Evolutionary conservation across 2,888 invertebrate species (phyloP), one percentile per base, ranked within the genome.

Genomic region (Toxonevra muliebris): DNA sequence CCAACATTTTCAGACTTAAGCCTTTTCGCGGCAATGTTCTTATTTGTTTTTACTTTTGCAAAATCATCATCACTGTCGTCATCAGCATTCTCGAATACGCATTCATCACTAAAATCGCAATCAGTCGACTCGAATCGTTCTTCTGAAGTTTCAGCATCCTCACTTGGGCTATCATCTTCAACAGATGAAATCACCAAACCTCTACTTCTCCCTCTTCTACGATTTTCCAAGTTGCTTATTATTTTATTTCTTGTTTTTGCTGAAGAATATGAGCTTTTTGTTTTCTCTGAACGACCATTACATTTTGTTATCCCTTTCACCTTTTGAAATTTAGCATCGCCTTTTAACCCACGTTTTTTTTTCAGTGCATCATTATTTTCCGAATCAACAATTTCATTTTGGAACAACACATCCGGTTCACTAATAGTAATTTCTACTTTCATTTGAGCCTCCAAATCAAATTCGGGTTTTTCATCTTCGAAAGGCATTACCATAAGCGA

Each of bases 381-480:
- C 30, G 30, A 4, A 4, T 30, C 30, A 30, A 30, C 30, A 7
- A 30, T 30, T 17, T 53, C 53, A 53, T 15, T 19, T 1, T n/a
- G 19, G 8, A 19, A 17, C 7, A 53, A 11, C 5, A 53, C 17
- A 8, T 64, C 48, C 4, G 65, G 42, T 19, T 69, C 68, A 17
- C 41, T 45, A 13, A 65, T 12, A 10, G 61, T 69, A 1, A 69
- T 65, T 19, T 69, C 57, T 5, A 52, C 1, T n/a, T 69, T 57
- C 10, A 15, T 11, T 41, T 63, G 45, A 19, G 15, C 52, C 15
- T 59, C 58, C 30, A 62, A 54, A 65, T 62, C 69, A 54, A 66
- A 68, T 2, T 54, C 66, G 2, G 59, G 62, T 20, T 68, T 66
- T 42, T 70, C 66, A 48, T 69, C 70, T 15, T 64, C 70, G 41